Percentiles rank a stretch among this genome's conserved stretches.
Conservation (phyloP, 2,113 vertebrate genomes). For the Mormyrus lacerda region DNA sequence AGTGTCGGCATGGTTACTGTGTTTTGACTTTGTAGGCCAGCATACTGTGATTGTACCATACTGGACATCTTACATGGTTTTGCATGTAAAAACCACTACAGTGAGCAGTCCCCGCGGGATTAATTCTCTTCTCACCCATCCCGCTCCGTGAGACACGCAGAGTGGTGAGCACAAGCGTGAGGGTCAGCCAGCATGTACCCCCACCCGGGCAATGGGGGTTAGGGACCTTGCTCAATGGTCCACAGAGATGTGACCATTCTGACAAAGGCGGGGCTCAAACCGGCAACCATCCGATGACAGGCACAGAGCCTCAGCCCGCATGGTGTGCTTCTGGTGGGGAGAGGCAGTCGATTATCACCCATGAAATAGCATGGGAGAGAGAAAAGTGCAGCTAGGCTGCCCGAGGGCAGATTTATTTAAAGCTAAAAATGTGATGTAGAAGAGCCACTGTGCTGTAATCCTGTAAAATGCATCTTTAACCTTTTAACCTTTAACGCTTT, state of each 20-base stretch:
- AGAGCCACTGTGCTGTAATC: neutral
- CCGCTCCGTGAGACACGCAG: neutral
- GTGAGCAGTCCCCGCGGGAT: neutral
- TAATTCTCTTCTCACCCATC: neutral
- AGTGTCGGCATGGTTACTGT: neutral
- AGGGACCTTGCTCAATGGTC: neutral
- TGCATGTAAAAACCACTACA: neutral
- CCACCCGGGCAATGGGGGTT: neutral
- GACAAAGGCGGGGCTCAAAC: too few relatives aligned
- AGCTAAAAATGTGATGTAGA: neutral
- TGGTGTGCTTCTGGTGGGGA: neutral
- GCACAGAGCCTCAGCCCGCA: neutral
- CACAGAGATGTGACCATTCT: neutral
- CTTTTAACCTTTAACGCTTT: too few relatives aligned
- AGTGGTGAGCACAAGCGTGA: neutral
- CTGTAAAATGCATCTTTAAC: neutral
- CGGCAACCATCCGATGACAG: neutral
- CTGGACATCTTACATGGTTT: neutral
- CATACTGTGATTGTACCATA: neutral
- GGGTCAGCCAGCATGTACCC: neutral
- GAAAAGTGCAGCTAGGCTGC: neutral
- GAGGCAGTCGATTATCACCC: neutral
- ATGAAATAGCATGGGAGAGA: neutral
- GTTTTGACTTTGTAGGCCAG: too few relatives aligned
- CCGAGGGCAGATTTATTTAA: neutral